A percentile compares a stretch with the other conserved stretches of the same genome.
Evolutionary conservation across 2,888 invertebrate genomes (phyloP).

Genomic region (Alviniconcha strummeri): DNA sequence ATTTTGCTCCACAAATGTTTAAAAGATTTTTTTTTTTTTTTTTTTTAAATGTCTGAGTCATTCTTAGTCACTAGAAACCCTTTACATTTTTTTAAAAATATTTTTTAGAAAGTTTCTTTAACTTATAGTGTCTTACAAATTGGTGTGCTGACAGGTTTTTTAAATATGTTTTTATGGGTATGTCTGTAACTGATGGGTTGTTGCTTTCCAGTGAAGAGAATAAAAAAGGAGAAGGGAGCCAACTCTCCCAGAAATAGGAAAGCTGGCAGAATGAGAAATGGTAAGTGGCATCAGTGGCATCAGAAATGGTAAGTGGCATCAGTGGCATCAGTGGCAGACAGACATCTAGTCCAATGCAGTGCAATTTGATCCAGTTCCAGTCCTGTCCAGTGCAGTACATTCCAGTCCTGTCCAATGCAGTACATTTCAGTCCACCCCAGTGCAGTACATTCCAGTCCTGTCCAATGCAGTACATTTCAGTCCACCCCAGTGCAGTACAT

Average conservation of each 20-base stretch:
- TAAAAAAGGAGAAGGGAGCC: conserved; percentile 65
- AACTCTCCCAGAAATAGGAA: conserved; percentile 66
- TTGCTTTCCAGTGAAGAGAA: conserved; percentile 59
- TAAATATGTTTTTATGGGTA: too few relatives aligned
- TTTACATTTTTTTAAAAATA: too few relatives aligned
- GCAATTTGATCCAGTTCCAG: too few relatives aligned
- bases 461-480: not conserved
- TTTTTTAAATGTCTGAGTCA: not conserved
- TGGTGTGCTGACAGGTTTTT: too few relatives aligned
- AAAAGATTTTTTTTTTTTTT: too few relatives aligned
- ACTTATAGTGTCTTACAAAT: too few relatives aligned
- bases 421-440: not conserved
- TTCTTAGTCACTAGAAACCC: too few relatives aligned
- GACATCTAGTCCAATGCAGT: too few relatives aligned
- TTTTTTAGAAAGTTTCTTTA: too few relatives aligned
- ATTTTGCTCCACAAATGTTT: too few relatives aligned
- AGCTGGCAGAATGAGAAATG: conserved; percentile 56
- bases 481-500: not conserved
- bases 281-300: conserved; percentile 45
- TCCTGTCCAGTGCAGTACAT: not conserved
- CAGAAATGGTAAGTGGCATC: conserved; percentile 57
- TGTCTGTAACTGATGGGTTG: too few relatives aligned
- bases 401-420: not conserved
- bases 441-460: not conserved
- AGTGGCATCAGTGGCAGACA: too few relatives aligned